Conservation (phyloP, 2,888 invertebrate genomes). For the Drosophila monieri region DNA sequence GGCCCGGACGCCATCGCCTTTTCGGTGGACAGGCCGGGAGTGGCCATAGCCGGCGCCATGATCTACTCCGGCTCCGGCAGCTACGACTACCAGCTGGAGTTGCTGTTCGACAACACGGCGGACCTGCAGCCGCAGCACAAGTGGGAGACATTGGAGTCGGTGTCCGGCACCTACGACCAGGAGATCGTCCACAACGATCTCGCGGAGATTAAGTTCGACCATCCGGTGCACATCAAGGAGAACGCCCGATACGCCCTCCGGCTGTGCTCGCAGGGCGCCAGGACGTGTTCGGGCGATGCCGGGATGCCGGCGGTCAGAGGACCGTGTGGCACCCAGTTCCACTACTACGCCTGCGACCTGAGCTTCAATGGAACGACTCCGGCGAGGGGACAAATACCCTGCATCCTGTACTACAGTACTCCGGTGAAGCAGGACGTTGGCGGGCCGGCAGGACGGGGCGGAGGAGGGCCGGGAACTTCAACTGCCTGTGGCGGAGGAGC, state of each 20-base stretch:
- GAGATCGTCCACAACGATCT: constrained; percentile 95
- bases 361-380: constrained; percentile 99
- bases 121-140: constrained; percentile 86
- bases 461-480: not conserved
- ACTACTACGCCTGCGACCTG: constrained; percentile 94
- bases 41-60: constrained; percentile 94
- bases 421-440: constrained; percentile 79
- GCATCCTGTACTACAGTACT: constrained; percentile 89
- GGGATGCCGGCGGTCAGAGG: constrained; percentile 95
- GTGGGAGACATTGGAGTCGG: constrained; percentile 94
- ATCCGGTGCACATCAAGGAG: constrained; percentile 94
- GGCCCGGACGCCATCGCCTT: constrained; percentile 98
- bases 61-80: constrained; percentile 95
- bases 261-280: constrained; percentile 94
- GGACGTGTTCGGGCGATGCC: constrained; percentile 97
- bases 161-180: constrained; percentile 92
- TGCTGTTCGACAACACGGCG: constrained; percentile 90
- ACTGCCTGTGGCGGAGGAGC: not conserved
- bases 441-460: constrained; percentile 23
- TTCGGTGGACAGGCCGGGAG: constrained; percentile 94
- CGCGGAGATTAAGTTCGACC: constrained; percentile 95
- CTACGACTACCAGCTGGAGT: constrained; percentile 95
- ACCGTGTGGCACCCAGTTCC: constrained; percentile 95
- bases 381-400: constrained; percentile 96
- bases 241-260: constrained; percentile 94